phyloP scores from a whole-genome alignment of 2,888 invertebrate species.

The Autographa pulchrina region DNA sequence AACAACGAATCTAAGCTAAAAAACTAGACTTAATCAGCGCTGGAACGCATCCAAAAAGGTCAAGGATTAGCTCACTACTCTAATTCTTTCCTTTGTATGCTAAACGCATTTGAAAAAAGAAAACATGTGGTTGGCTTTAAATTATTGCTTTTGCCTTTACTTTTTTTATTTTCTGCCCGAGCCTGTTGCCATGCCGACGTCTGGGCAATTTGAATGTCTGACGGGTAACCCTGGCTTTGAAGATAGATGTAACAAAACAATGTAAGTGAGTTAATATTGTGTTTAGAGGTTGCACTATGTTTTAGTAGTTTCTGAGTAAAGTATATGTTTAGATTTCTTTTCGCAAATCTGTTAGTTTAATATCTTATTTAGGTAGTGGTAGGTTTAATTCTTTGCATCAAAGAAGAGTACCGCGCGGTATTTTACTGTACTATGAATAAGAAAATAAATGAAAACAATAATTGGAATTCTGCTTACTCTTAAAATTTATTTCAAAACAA shows the following conservation, averaged over 20 bases:
- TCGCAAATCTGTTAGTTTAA: not conserved
- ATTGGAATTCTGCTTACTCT: too few relatives aligned
- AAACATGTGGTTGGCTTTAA: slow-evolving; percentile 52
- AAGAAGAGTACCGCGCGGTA: too few relatives aligned
- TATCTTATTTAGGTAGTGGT: too few relatives aligned
- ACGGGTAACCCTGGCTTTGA: slow-evolving; percentile 54
- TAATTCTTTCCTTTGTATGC: slow-evolving; percentile 54
- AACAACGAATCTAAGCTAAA: slow-evolving; percentile 21
- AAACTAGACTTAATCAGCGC: slow-evolving; percentile 47
- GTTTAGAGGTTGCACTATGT: slow-evolving; percentile 39
- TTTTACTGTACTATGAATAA: too few relatives aligned
- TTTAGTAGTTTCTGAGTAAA: slow-evolving; percentile 40
- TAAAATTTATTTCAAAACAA: too few relatives aligned
- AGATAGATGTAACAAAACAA: slow-evolving; percentile 53
- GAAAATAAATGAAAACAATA: too few relatives aligned
- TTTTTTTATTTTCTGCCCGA: slow-evolving; percentile 48
- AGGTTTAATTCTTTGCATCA: not conserved
- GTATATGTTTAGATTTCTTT: not conserved
- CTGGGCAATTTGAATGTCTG: slow-evolving; percentile 40
- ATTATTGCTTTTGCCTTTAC: slow-evolving; percentile 42
- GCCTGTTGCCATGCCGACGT: slow-evolving; percentile 42
- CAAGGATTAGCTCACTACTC: slow-evolving; percentile 55
- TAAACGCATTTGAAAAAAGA: slow-evolving; percentile 55
- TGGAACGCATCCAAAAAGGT: slow-evolving; percentile 61
- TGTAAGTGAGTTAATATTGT: slow-evolving; percentile 51